These are phyloP conservation scores for Drosophila lacicola DNA, from an alignment of 2,888 invertebrate species.

Conservation along the genomic window DNA sequence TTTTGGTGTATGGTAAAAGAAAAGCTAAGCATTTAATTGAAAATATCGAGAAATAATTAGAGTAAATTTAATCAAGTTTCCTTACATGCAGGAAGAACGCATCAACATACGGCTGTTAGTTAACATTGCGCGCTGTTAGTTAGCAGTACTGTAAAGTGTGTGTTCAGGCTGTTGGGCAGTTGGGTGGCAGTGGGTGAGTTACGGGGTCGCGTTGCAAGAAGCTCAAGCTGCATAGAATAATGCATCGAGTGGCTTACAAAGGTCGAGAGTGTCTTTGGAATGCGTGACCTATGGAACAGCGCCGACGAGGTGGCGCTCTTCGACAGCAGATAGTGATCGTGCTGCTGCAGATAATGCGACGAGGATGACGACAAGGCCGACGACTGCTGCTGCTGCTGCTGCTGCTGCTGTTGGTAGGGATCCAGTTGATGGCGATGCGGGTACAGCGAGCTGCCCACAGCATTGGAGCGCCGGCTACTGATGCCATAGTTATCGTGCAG, in stretches of 20 bases:
- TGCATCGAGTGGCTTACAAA: constrained; percentile 83
- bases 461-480: constrained; percentile 67
- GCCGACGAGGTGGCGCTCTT: constrained; percentile 85
- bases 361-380: constrained; percentile 24
- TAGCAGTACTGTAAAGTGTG: constrained; percentile 47
- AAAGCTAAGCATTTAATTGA: constrained; percentile 33
- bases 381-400: constrained; percentile 39
- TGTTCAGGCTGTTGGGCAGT: constrained; percentile 8
- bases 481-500: constrained; percentile 76
- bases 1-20: constrained; percentile 45
- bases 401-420: constrained; percentile 71
- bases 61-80: constrained; percentile 39
- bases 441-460: constrained; percentile 62
- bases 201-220: constrained; percentile 29
- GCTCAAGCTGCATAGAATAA: constrained; percentile 43
- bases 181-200: constrained; percentile 12
- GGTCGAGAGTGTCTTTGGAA: constrained; percentile 85
- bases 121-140: constrained; percentile 62
- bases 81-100: constrained; percentile 47
- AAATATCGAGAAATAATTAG: constrained; percentile 4
- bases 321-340: constrained; percentile 78
- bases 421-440: constrained; percentile 73
- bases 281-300: constrained; percentile 86
- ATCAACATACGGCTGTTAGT: constrained; percentile 54
- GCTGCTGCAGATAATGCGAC: constrained; percentile 71